Percentiles rank a stretch among this genome's conserved stretches.
Evolutionary conservation across 2,888 invertebrate species (phyloP).

Genomic region (Branchellion lobata): DNA sequence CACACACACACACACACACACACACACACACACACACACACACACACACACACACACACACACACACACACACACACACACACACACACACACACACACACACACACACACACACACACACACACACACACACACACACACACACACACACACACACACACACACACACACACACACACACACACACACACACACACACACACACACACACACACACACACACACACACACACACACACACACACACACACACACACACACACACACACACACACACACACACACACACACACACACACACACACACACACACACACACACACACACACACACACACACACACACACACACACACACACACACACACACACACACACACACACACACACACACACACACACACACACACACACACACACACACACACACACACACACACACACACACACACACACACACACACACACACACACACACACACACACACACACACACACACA

Average conservation of each 20-base stretch:
- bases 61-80: no score
- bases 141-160: background rate
- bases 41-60: no score
- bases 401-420: constrained; percentile 13
- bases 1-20: no score
- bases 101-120: background rate
- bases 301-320: constrained; percentile 1
- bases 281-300: background rate
- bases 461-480: constrained; percentile 20
- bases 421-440: constrained; percentile 14
- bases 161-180: background rate
- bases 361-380: constrained; percentile 2
- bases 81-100: background rate
- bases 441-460: constrained; percentile 12
- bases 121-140: background rate
- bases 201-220: constrained; percentile 9
- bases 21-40: no score
- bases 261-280: constrained; percentile 2
- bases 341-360: constrained; percentile 7
- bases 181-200: background rate
- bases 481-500: constrained; percentile 25
- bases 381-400: constrained; percentile 8
- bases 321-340: constrained; percentile 22
- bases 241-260: constrained; percentile 44
- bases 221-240: constrained; percentile 44